Base-by-base conservation (phyloP, 2,113 vertebrate genomes). In the Nanger granti region DNA sequence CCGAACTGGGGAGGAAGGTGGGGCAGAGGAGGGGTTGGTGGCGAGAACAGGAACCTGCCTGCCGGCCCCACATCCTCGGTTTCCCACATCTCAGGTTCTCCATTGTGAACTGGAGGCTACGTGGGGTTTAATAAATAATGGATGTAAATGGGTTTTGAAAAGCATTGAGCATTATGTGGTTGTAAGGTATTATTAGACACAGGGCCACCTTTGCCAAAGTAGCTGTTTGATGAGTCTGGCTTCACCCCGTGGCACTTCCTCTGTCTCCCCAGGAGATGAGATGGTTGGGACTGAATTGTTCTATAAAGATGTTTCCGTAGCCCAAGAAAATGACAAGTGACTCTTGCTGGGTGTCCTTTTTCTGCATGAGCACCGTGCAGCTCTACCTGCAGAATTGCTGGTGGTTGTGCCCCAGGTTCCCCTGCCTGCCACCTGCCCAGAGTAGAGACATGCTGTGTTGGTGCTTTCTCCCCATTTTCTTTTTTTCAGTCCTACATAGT, bases 181-280 rank as follows among this genome's bases (percentile, higher is more conserved):
- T 86, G 24, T 96, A 34, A 93, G 49, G 10, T 91, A 87, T 87
- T 76, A 69, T 89, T 96, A 95, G 55, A 52, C 49, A 83, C 0
- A 5, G 54, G 37, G 41, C 87, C 41, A 47, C 83, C 55, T 95
- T 96, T 86, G 93, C 97, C 83, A 69, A 29, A 84, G 89, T 37
- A 89, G 89, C 82, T 84, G 60, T 88, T 95, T 93, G 95, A 89
- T 8, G 62, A 93, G 89, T 82, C 86, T 89, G 89, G 94, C 83
- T 95, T 69, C n/a, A 82, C 64, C 66, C 26, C 12, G 4, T 28
- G 54, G 47, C 76, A 66, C n/a, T 87, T 97, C 26, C 84, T 94
- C 28, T 89, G 59, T 73, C 44, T 95, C 20, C 49, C 47, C 62
- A 52, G 89, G 76, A 73, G 80, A 92, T n/a, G 73, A 96, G 34